Evolutionary conservation across 2,888 invertebrate genomes (phyloP), one percentile per base, ranked within the genome.

Genomic region (Theodoxus fluviatilis): DNA sequence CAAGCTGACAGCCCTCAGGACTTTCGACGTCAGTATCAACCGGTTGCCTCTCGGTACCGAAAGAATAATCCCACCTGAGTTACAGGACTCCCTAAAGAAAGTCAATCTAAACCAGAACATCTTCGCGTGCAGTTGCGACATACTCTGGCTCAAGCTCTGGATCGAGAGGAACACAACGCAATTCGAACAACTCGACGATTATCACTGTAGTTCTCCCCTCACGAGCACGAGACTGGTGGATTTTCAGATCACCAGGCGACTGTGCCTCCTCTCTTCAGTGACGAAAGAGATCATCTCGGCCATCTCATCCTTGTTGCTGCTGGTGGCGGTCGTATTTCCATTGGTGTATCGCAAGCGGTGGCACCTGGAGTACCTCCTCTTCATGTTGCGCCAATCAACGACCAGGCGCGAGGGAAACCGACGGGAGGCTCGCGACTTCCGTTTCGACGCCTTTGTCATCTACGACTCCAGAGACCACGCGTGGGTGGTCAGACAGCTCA

Each of bases 381-480:
- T 81, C 67, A 75, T 90, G 31, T 52, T 72, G 9, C 55, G 68
- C 9, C n/a, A 71, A 3, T 37, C 22, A n/a, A 65, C 59, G 31
- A 71, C 61, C 38, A 49, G 64, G 12, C 37, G 52, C 4, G 63
- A 68, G 15, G n/a, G n/a, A n/a, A n/a, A n/a, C n/a, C 57, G 69
- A 15, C 55, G 49, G 12, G 63, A 40, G 3, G 57, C 69, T 28
- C 31, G 63, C 1, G 43, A 55, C 15, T 87, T 81, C 68, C 75
- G 89, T 22, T 93, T 91, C 78, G 92, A 92, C 73, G 90, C 92
- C 0, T 93, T 93, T 78, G 90, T 92, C 0, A 92, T 92, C 0
- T 92, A 92, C 76, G 91, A 91, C 79, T 90, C 92, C 63, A 89
- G 90, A 52, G 92, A 93, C 78, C 85, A 91, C 0, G 83, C 87